Base-by-base conservation (phyloP, 2,888 invertebrate genomes). In the Ceramica pisi region DNA sequence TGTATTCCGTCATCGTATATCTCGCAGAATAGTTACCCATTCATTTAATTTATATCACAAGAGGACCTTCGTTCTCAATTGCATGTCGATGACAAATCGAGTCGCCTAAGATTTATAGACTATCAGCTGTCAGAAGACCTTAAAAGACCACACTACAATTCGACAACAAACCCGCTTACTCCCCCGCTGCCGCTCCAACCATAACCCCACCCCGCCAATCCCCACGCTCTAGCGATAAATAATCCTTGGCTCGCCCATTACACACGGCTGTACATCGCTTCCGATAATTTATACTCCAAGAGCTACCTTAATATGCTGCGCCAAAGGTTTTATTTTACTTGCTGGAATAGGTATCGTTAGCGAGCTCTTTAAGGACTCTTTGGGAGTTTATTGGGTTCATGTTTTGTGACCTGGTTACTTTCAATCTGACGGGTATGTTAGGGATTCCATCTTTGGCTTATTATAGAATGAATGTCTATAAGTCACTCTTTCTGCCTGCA, bases 191-290 rank as follows among this genome's bases (percentile, higher is more conserved):
- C 62, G 79, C 67, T 72, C 14, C 5, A 41, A 65, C 59, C 19
- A 16, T 56, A 73, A 53, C 75, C 80, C 65, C 82, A 72, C 48
- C 56, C 71, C 73, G 75, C 85, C 68, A 75, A 85, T 82, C 87
- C 88, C 89, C 94, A 93, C 94, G 94, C 90, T 87, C 88, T 75
- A 85, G 86, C 93, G 89, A 94, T 94, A 94, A 94, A 94, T 93
- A 93, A 93, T 91, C 90, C 87, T 81, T 82, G 86, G 84, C 79
- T 87, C 88, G 86, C 86, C 92, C 92, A 92, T 93, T 93, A 92
- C 92, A 90, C 88, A 79, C 85, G 82, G 83, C 87, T 84, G 87
- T 89, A 90, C 89, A 88, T 87, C 85, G 87, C 70, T 68, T 86
- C 84, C 88, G 87, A 90, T 92, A 92, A 92, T 91, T 92, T 91